Evolutionary conservation across 1,140 invertebrate genomes (phyloP).

Genomic region (Aphelenchoides besseyi): DNA sequence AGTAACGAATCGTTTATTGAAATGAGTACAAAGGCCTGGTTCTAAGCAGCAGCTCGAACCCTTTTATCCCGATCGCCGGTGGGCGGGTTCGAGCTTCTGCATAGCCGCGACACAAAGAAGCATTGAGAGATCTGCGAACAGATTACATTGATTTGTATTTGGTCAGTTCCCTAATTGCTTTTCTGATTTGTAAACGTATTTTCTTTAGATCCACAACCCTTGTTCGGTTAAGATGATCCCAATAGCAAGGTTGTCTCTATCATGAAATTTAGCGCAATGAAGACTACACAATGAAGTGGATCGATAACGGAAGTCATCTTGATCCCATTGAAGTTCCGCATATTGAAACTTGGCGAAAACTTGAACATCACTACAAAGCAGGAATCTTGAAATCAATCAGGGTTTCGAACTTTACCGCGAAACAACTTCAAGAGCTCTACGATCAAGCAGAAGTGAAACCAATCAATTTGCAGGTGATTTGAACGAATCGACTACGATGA

Average conservation of each 20-base stretch:
- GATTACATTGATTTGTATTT: conserved; percentile 44
- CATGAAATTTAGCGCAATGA: conserved; percentile 65
- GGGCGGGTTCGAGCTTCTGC: too few species aligned
- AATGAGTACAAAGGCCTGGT: too few species aligned
- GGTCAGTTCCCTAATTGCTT: too few species aligned
- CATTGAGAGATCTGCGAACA: conserved; percentile 31
- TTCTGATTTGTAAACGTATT: too few species aligned
- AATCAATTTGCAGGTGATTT: conserved; percentile 38
- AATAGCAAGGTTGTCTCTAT: too few species aligned
- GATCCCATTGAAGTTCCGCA: conserved; percentile 9
- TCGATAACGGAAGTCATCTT: background rate
- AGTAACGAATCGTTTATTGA: too few species aligned
- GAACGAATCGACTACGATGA: conserved; percentile 50
- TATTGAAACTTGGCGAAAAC: conserved; percentile 18
- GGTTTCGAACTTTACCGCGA: conserved; percentile 63
- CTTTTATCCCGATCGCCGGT: too few species aligned
- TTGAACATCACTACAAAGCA: conserved; percentile 62
- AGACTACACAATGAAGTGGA: conserved; percentile 71
- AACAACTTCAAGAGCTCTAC: conserved; percentile 54
- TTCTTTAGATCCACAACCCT: conserved; percentile 23
- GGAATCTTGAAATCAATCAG: conserved; percentile 64
- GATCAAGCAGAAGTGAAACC: conserved; percentile 40
- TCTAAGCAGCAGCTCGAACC: too few species aligned
- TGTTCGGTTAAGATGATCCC: background rate
- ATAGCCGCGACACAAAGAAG: too few species aligned